Conservation (phyloP, 2,888 invertebrate genomes). For the Notocelia uddmanniana region DNA sequence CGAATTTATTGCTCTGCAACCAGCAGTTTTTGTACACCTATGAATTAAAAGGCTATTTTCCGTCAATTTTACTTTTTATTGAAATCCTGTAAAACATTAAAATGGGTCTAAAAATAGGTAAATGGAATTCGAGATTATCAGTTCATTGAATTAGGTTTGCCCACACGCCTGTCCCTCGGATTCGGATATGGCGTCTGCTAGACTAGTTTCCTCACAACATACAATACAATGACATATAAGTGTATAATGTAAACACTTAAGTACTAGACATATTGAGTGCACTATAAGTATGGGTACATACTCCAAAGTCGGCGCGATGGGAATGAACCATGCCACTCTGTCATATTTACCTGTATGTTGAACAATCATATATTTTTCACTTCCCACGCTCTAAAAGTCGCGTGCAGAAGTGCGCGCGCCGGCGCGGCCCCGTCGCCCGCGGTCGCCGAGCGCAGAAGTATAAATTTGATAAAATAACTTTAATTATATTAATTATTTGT, state of each 20-base stretch:
- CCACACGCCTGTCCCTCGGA: neutral
- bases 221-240: slow-evolving; percentile 28
- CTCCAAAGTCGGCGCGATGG: neutral
- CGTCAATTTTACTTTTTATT: slow-evolving; percentile 60
- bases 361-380: too few species aligned
- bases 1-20: slow-evolving; percentile 46
- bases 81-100: slow-evolving; percentile 58
- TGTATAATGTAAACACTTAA: slow-evolving; percentile 3
- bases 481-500: too few species aligned
- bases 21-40: slow-evolving; percentile 60
- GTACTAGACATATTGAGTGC: slow-evolving; percentile 10
- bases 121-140: slow-evolving; percentile 69
- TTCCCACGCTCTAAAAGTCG: too few species aligned
- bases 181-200: slow-evolving; percentile 14
- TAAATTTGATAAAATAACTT: too few species aligned
- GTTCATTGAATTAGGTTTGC: slow-evolving; percentile 50
- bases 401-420: too few species aligned
- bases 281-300: neutral
- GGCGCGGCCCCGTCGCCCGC: too few species aligned
- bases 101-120: slow-evolving; percentile 63
- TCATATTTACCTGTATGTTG: neutral
- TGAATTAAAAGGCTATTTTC: slow-evolving; percentile 72
- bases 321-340: neutral
- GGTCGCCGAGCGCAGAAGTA: too few species aligned
- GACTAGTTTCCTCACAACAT: slow-evolving; percentile 38